Evolutionary conservation across 2,113 vertebrate species (phyloP), one percentile per base, ranked within the genome.

Genomic region (Carettochelys insculpta): DNA sequence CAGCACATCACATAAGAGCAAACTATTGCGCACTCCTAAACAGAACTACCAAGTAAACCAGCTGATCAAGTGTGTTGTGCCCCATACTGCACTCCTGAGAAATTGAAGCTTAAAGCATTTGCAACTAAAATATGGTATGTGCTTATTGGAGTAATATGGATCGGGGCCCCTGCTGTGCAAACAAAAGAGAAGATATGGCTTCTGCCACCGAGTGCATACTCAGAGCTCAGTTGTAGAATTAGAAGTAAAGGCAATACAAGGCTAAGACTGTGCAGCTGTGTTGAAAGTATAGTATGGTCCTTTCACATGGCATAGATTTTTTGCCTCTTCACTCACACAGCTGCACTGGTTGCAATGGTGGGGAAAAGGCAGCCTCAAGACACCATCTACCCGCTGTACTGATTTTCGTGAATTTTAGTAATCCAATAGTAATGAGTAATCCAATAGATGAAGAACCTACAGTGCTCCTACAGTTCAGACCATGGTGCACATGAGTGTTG

Each of bases 331-430:
- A 7, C 22, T 45, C 7, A 27, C 7, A 27, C 34, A n/a, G 41
- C 22, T 75, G 71, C 11, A 29, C 41, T 73, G 38, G 22, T 41
- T 43, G 24, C 50, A 22, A 11, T 0, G 0, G 58, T 43, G 1
- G 1, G 34, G 65, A 38, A 47, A 24, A 88, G 51, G 75, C 1
- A 0, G 3, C 34, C 54, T 41, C 47, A 61, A 16, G 34, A 65
- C 27, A 10, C 5, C 47, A 41, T 31, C 8, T 6, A 41, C 3
- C 53, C 79, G 14, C 27, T 86, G 5, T 25, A 83, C 71, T 84
- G 24, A 84, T 75, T 5, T 79, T 48, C 25, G 6, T 10, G 8
- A 48, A 9, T 54, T 19, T 86, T 85, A 75, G n/a, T 24, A 68
- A 29, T 11, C 48, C 45, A n/a, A n/a, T n/a, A n/a, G n/a, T n/a